Evolutionary conservation across 92 coral and sea anemone species (phyloP).

Genomic region (Diadumene lineata): DNA sequence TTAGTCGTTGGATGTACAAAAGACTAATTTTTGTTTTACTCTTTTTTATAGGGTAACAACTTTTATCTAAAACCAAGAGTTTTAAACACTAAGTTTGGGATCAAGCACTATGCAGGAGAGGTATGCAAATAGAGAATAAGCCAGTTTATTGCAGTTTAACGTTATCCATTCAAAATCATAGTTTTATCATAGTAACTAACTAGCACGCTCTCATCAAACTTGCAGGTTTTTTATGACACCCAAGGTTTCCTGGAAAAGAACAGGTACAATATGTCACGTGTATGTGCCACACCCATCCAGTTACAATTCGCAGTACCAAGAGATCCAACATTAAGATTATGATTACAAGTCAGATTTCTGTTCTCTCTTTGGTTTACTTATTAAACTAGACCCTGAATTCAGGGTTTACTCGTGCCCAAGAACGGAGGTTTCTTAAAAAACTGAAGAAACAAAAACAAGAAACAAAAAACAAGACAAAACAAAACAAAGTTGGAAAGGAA

Average conservation of each 20-base stretch:
- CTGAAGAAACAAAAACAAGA: no score
- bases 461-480: no score
- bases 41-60: conserved; percentile 59
- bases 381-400: no score
- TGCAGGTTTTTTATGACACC: conserved; percentile 81
- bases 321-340: no score
- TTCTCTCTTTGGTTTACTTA: no score
- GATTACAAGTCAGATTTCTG: no score
- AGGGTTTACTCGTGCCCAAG: no score
- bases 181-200: not conserved
- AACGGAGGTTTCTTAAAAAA: no score
- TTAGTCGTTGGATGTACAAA: not conserved
- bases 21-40: not conserved
- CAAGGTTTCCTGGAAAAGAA: conserved; percentile 95
- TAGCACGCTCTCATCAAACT: not conserved
- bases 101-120: conserved; percentile 99
- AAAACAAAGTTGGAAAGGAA: no score
- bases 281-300: not conserved
- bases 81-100: conserved; percentile 91
- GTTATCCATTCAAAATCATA: no score
- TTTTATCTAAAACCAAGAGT: conserved; percentile 95
- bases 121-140: conserved; percentile 29
- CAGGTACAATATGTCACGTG: conserved; percentile 59
- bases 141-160: not conserved
- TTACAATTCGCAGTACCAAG: no score